Base-by-base conservation (phyloP, 2,113 vertebrate genomes). In the Ifrita kowaldi region DNA sequence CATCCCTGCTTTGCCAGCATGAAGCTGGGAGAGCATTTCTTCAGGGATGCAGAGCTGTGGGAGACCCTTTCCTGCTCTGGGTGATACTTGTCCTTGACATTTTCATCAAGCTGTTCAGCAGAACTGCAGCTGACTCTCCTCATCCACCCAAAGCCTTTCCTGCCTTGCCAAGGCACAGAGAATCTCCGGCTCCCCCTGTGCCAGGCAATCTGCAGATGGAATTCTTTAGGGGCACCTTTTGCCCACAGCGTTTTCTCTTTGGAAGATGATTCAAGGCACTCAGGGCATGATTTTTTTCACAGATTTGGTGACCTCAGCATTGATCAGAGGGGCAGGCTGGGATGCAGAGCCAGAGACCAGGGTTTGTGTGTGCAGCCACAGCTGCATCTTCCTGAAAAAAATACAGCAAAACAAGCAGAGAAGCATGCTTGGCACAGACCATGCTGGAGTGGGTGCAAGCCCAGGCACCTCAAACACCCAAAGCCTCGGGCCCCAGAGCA, bases 371-470 rank as follows among this genome's bases (percentile, higher is more conserved):
- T 28, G 28, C 10, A 55, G 73, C 44, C 84, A 17, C 57, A 60
- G 39, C 27, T 37, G 56, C 64, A 57, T 8, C 56, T 67, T 77
- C 67, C 83, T 26, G 30, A 35, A 74, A 73, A 37, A 39, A 19
- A 18, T 1, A 21, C 41, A 28, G 19, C 23, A 8, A 19, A 32
- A 50, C 21, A 16, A 87, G 53, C 83, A 64, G 35, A 52, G 32
- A 12, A 67, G 37, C 0, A 0, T 0, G 0, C 69, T 46, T 22
- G 59, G 46, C 69, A 68, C 3, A 6, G 93, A 32, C 50, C 55
- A 7, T 3, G 6, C 39, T 8, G n/a, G 56, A 28, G 20, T 0
- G 39, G 18, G 39, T 22, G 59, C 59, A 24, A 65, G 41, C 44
- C 84, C 68, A 50, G 44, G 64, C 76, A 64, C 63, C 2, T 2